Evolutionary conservation across 1,140 invertebrate genomes (phyloP), one percentile per base, ranked within the genome.

Genomic region (Drosophila malerkotliana): DNA sequence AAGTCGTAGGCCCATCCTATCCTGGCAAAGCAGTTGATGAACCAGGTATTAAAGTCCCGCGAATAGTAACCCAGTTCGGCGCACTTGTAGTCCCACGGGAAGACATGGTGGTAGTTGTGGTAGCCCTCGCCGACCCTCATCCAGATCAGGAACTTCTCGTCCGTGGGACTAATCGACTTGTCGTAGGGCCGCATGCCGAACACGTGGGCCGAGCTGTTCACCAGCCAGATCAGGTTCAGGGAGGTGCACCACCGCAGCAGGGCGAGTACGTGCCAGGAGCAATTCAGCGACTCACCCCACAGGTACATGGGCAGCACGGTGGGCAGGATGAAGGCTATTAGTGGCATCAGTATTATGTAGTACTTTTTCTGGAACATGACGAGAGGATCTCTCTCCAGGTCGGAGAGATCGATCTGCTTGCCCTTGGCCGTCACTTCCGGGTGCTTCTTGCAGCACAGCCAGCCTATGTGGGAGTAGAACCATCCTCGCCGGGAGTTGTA

Each of bases 31-130:
- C 96, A 94, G 78, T 98, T 96, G 64, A 98, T 97, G 88, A 98
- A 97, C 1, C 93, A 92, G 0, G 95, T 97, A 0, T 97, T 98
- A 28, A 96, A 92, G 85, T 99, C 99, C 4, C 95, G 91, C 5
- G 93, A 93, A 92, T 96, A 97, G 77, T 95, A 94, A 32, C 97
- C 96, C 0, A 97, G 92, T 89, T 97, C 97, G 4, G 96, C 93
- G 1, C 96, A 95, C 89, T 97, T 96, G 93, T 98, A 98, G 90
- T 99, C 98, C 94, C 97, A 91, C 0, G 98, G 98, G 93, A 99
- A 99, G 0, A 96, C 96, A 92, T 99, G 98, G 91, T 99, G 98
- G 92, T 98, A 99, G 92, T 98, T 99, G 91, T 98, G 97, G 94
- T 96, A 98, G 1, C 97, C 97, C 92, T 97, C 97, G 0, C 96